Conservation (phyloP, 2,113 vertebrate species). For the Bos javanicus region DNA sequence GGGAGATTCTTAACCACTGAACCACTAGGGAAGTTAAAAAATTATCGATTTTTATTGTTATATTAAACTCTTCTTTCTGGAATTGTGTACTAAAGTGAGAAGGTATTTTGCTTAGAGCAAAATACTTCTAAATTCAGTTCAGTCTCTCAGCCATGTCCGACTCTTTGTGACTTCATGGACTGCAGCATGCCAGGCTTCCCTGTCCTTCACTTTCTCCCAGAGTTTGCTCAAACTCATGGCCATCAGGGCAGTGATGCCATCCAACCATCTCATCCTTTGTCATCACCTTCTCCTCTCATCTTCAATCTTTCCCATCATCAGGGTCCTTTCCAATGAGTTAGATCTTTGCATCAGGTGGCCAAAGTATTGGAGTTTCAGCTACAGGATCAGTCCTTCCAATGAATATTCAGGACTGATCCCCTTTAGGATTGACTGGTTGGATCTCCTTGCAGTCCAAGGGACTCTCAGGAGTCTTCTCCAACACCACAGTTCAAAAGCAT, state of each 20-base stretch:
- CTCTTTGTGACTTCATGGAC: neutral
- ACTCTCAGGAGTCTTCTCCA: neutral
- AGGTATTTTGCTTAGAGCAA: neutral
- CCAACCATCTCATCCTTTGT: neutral
- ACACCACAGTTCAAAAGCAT: neutral
- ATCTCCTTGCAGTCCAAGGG: neutral
- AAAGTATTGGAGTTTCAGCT: neutral
- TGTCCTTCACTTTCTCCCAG: neutral
- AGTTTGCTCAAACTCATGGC: neutral
- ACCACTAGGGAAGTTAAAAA: neutral
- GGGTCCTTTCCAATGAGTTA: neutral
- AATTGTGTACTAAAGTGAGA: neutral
- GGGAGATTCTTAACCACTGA: neutral
- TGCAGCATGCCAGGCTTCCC: neutral
- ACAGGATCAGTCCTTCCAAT: neutral
- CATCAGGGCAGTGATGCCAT: neutral
- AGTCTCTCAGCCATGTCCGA: neutral
- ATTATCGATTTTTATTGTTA: neutral
- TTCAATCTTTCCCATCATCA: neutral
- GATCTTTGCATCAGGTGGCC: neutral
- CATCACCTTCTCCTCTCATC: accelerated
- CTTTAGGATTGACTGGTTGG: neutral
- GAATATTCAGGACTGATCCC: neutral
- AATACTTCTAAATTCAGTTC: neutral
- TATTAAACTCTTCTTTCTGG: neutral